Evolutionary conservation across 1,140 invertebrate species (phyloP).

Genomic region (Halictus rubicundus): DNA sequence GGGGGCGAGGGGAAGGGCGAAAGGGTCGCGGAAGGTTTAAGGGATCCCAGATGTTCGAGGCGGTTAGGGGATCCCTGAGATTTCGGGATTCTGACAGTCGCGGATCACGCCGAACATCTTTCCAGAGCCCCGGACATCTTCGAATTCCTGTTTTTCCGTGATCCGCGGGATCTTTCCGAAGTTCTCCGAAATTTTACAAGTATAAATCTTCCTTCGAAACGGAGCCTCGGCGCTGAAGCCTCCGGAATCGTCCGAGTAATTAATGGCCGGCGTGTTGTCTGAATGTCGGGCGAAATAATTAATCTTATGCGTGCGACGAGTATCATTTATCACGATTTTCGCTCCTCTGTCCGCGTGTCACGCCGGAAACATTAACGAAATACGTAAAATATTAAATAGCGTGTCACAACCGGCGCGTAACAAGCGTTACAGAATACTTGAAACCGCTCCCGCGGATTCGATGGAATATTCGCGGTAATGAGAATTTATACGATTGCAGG

Average conservation of each 20-base stretch:
- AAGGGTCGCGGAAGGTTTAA: not conserved
- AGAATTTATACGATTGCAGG: slow-evolving; percentile 37
- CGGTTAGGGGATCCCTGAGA: not conserved
- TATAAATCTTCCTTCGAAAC: too few species aligned
- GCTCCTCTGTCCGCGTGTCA: not conserved
- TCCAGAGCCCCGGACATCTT: too few species aligned
- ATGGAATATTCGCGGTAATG: slow-evolving; percentile 32
- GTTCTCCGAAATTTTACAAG: too few species aligned
- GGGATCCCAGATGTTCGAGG: not conserved
- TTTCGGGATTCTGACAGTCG: too few species aligned
- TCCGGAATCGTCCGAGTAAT: too few species aligned
- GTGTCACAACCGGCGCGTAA: not conserved
- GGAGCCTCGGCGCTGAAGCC: too few species aligned
- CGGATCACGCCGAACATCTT: too few species aligned
- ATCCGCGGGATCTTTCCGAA: too few species aligned
- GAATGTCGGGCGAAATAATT: not conserved
- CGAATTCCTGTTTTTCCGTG: too few species aligned
- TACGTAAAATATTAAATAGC: slow-evolving; percentile 34
- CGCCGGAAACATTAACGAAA: slow-evolving; percentile 17
- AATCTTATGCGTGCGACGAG: not conserved
- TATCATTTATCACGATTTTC: slow-evolving; percentile 10
- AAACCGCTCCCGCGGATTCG: slow-evolving; percentile 20
- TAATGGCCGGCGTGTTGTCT: too few species aligned
- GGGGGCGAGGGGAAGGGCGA: too few species aligned
- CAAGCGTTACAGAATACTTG: slow-evolving; percentile 1